These are phyloP conservation scores for Sarcophaga rosellei DNA, from an alignment of 2,888 invertebrate genomes.

Conservation along the genomic window DNA sequence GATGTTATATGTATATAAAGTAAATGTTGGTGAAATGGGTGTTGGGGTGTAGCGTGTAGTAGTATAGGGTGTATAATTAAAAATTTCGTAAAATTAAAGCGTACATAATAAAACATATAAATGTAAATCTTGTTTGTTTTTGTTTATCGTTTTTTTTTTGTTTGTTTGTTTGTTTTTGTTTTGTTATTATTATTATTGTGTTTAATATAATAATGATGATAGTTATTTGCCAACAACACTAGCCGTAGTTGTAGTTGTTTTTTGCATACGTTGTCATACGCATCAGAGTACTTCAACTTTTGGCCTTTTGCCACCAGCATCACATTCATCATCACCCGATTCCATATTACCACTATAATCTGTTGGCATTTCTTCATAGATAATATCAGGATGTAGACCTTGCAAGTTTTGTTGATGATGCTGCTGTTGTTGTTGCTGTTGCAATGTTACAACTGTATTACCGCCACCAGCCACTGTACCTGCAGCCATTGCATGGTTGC, in stretches of 20 bases:
- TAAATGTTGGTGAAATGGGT: constrained; percentile 6
- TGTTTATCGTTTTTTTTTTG: constrained; percentile 27
- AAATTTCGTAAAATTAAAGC: constrained; percentile 65
- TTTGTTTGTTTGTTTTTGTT: constrained; percentile 52
- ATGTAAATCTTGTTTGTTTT: constrained; percentile 52
- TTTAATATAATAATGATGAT: constrained; percentile 69
- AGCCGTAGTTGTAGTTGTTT: constrained; percentile 67
- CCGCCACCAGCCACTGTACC: constrained; percentile 72
- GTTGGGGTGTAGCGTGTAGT: constrained; percentile 27
- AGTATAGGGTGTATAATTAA: constrained; percentile 43
- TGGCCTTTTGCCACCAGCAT: constrained; percentile 78
- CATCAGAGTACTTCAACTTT: constrained; percentile 80
- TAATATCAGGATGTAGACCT: constrained; percentile 76
- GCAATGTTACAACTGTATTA: constrained; percentile 59
- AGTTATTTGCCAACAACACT: constrained; percentile 72
- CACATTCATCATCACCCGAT: constrained; percentile 78
- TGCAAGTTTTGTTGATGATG: constrained; percentile 72
- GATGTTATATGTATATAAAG: no score
- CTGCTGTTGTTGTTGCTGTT: constrained; percentile 73
- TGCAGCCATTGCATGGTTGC: constrained; percentile 78
- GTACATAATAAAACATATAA: constrained; percentile 60
- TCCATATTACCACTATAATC: constrained; percentile 79
- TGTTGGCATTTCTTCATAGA: constrained; percentile 79
- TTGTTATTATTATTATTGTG: constrained; percentile 71
- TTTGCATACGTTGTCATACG: constrained; percentile 68